Evolutionary conservation across 1,140 invertebrate species (phyloP).

Genomic region (Panulirus ornatus): DNA sequence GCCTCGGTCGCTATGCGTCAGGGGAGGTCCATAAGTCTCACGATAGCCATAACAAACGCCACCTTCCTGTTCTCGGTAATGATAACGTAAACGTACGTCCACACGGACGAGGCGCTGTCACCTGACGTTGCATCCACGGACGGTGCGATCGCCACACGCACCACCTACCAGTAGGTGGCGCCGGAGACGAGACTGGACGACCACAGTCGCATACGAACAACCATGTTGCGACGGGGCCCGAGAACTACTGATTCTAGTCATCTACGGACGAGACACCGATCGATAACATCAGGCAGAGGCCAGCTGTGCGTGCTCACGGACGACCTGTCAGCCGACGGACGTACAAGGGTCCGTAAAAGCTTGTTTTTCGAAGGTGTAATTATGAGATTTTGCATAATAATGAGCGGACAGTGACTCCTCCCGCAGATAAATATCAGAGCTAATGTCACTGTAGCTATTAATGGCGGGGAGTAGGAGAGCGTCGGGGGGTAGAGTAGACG

Average conservation of each 20-base stretch:
- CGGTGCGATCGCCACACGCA: no score
- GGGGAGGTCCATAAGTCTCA: background rate
- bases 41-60: background rate
- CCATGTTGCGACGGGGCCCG: no score
- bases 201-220: no score
- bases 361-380: background rate
- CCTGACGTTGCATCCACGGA: no score
- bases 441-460: background rate
- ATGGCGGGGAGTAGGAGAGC: background rate
- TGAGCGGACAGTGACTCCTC: background rate
- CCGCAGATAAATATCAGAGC: background rate
- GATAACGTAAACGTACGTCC: no score
- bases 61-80: background rate
- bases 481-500: background rate
- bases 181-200: no score
- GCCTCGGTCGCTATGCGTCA: slow-evolving; percentile 4
- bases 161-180: no score
- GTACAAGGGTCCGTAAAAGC: background rate
- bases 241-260: no score
- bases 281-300: no score
- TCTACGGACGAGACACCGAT: no score
- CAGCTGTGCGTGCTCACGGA: background rate
- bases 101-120: no score
- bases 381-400: background rate
- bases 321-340: background rate